These are phyloP conservation scores for silkworm (Bombyx mori) DNA, from an alignment of 1,140 invertebrate species.

Conservation along the genomic window ASM3026992v2 NC_085130.1:17863001-17863500, in stretches of 20 bases:
- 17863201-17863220: constrained; percentile 10
- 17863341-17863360: constrained; percentile 8
- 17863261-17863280: constrained; percentile 29
- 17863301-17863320: constrained; percentile 16
- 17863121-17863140: too few relatives aligned
- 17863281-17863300: constrained; percentile 31
- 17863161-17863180: neutral
- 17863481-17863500: constrained; percentile 21
- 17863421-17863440: too few relatives aligned
- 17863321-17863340: constrained; percentile 21
- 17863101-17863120: too few relatives aligned
- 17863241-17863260: constrained; percentile 29
- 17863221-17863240: constrained; percentile 26
- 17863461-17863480: constrained; percentile 18
- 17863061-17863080: too few relatives aligned
- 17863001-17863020: constrained; percentile 27
- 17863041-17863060: too few relatives aligned
- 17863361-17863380: too few relatives aligned
- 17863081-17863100: too few relatives aligned
- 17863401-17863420: too few relatives aligned
- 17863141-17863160: too few relatives aligned
- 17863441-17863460: constrained; percentile 17
- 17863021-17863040: too few relatives aligned
- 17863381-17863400: too few relatives aligned
- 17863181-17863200: constrained; percentile 6